phyloP scores from a whole-genome alignment of 2,113 vertebrate genomes.

The Bubo bubo region DNA sequence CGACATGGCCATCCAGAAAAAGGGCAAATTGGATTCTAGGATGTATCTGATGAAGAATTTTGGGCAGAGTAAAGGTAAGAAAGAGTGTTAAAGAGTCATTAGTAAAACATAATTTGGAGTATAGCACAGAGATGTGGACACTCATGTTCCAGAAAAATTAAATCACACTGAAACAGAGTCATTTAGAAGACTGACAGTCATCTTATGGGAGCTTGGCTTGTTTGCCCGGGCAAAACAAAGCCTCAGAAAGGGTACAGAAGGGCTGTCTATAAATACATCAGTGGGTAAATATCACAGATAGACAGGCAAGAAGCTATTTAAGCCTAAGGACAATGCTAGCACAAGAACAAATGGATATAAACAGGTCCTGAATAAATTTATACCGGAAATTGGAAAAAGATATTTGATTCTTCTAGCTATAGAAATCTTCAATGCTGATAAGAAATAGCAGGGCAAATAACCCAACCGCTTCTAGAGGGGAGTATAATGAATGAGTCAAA shows the following conservation, averaged over 20 bases:
- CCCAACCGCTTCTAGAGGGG: background rate
- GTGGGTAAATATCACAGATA: conserved; percentile 30
- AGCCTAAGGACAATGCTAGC: background rate
- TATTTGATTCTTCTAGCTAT: background rate
- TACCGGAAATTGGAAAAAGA: background rate
- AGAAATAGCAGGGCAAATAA: background rate
- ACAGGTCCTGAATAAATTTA: background rate
- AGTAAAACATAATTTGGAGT: background rate
- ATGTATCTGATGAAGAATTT: background rate
- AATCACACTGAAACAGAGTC: background rate
- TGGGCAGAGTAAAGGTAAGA: background rate
- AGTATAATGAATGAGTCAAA: background rate
- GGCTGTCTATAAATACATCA: background rate
- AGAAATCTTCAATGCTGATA: background rate
- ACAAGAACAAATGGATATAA: background rate
- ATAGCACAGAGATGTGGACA: background rate
- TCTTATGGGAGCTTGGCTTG: background rate
- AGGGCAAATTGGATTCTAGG: background rate
- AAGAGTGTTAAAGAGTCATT: background rate
- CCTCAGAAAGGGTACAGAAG: background rate
- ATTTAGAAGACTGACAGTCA: conserved; percentile 23
- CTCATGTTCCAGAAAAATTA: background rate
- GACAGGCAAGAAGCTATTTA: background rate
- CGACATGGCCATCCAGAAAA: background rate
- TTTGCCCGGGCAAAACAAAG: conserved; percentile 42